These are phyloP conservation scores for Melipona quadrifasciata DNA, from an alignment of 1,140 invertebrate species.

Conservation along the genomic window DNA sequence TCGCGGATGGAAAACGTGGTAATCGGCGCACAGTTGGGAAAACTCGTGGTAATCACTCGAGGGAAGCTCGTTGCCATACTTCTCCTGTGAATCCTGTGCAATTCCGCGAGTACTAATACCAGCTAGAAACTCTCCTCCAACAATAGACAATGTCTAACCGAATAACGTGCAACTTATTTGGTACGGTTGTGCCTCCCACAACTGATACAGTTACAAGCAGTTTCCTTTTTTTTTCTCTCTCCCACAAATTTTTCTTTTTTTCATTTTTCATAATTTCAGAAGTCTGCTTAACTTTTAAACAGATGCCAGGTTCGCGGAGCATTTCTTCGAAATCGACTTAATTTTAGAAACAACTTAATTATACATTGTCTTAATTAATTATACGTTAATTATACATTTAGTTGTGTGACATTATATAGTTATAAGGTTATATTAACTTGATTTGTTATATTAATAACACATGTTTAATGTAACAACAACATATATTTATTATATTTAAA, in stretches of 20 bases:
- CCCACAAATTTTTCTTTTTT: neutral
- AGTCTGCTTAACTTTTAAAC: too few species aligned
- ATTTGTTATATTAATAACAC: too few species aligned
- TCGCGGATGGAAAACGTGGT: slow-evolving; percentile 46
- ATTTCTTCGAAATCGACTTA: too few species aligned
- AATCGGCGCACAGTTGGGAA: slow-evolving; percentile 57
- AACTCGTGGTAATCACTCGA: slow-evolving; percentile 44
- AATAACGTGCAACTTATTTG: slow-evolving; percentile 46
- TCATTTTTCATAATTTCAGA: neutral
- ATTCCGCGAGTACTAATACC: slow-evolving; percentile 36
- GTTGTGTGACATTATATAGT: too few species aligned
- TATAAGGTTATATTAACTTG: too few species aligned
- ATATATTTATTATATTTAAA: too few species aligned
- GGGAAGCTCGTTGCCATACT: slow-evolving; percentile 22
- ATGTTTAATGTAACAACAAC: too few species aligned
- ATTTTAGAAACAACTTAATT: too few species aligned
- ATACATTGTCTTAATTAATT: too few species aligned
- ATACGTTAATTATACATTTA: too few species aligned
- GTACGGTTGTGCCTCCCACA: neutral
- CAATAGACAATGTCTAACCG: slow-evolving; percentile 57
- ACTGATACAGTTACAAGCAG: slow-evolving; percentile 7
- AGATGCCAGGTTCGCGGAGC: too few species aligned
- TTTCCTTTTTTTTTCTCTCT: neutral
- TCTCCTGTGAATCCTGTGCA: slow-evolving; percentile 46
- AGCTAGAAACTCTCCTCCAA: slow-evolving; percentile 41